These are phyloP conservation scores for Lapara coniferarum DNA, from an alignment of 2,888 invertebrate genomes.

Conservation along the genomic window DNA sequence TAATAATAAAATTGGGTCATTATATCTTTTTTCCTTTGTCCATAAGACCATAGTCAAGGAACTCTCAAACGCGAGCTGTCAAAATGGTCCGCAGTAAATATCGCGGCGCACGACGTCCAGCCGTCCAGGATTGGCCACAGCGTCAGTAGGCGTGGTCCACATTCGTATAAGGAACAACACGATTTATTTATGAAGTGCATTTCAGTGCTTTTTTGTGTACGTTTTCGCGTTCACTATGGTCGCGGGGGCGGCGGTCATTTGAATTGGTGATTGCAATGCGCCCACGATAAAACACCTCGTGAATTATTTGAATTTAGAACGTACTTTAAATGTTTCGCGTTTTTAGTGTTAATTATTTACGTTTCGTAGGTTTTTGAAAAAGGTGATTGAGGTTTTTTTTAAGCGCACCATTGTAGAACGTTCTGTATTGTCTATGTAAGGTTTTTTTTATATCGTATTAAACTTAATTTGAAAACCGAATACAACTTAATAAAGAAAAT, in stretches of 20 bases:
- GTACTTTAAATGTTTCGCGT: conserved; percentile 18
- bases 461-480: background rate
- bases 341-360: conserved; percentile 24
- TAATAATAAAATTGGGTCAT: conserved; percentile 12
- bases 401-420: background rate
- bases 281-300: conserved; percentile 32
- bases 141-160: conserved; percentile 66
- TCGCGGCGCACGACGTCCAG: conserved; percentile 59
- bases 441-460: background rate
- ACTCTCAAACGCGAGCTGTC: conserved; percentile 77
- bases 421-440: background rate
- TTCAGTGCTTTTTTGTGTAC: conserved; percentile 61
- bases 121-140: conserved; percentile 60
- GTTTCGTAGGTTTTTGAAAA: conserved; percentile 17
- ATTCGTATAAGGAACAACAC: conserved; percentile 65
- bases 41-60: conserved; percentile 36
- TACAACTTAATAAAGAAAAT: too few relatives aligned
- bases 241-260: conserved; percentile 56
- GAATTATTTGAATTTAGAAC: conserved; percentile 29
- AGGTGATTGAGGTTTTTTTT: background rate
- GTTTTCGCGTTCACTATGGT: conserved; percentile 46
- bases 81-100: conserved; percentile 80
- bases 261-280: conserved; percentile 57
- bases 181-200: conserved; percentile 79
- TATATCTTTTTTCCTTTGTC: conserved; percentile 29